Evolutionary conservation across 2,797 vertebrate species (phyloP).

Genomic region (Pseudochromis fuscus): DNA sequence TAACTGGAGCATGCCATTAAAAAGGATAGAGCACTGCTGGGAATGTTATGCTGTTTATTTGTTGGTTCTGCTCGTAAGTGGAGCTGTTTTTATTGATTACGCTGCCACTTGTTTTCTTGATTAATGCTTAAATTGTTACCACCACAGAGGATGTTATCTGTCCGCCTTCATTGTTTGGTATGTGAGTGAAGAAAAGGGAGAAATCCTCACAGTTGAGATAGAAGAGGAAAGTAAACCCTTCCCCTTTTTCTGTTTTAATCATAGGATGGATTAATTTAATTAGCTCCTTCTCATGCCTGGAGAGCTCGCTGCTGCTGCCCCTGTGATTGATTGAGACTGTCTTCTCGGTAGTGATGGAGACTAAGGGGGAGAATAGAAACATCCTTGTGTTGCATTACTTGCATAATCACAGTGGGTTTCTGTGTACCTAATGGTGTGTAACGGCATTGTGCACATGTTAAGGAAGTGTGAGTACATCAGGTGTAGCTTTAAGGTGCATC

Average conservation of each 20-base stretch:
- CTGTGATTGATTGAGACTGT: constrained; percentile 42
- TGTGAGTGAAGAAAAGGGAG: not conserved
- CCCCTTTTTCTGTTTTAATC: constrained; percentile 17
- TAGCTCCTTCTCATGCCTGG: constrained; percentile 11
- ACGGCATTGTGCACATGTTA: not conserved
- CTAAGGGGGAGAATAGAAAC: constrained; percentile 5
- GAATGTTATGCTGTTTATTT: not conserved
- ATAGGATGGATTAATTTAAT: constrained; percentile 52
- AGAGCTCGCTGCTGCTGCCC: constrained; percentile 30
- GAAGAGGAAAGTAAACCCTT: not conserved
- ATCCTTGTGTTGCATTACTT: constrained; percentile 13
- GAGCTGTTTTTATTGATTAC: not conserved
- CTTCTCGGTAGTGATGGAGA: constrained; percentile 16
- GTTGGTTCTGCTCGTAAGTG: not conserved
- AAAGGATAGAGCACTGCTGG: not conserved
- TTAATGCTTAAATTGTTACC: not conserved
- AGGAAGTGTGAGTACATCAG: not conserved
- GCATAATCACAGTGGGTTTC: not conserved
- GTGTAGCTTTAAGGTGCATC: not conserved
- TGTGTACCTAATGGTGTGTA: not conserved
- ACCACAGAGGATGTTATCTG: no score
- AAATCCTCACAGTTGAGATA: not conserved
- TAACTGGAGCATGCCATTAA: not conserved
- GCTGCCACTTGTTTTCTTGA: not conserved
- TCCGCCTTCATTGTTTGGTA: no score